Evolutionary conservation across 2,797 vertebrate species (phyloP).

Genomic region (Myotis daubentonii): DNA sequence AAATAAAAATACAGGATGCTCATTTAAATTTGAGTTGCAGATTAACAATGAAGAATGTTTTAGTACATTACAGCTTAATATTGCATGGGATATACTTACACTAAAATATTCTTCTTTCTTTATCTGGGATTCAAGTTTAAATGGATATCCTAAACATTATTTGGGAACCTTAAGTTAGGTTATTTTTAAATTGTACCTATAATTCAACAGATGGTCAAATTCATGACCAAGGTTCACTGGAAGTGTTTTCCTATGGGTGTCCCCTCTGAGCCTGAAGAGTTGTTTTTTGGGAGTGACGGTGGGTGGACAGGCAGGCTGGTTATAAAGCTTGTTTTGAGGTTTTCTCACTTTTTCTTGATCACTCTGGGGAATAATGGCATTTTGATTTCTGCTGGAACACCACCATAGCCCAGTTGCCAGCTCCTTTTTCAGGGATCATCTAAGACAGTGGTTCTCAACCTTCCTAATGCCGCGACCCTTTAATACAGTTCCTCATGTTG

Average conservation of each 20-base stretch:
- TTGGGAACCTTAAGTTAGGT: background rate
- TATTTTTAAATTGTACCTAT: constrained; percentile 37
- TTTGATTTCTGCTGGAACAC: constrained; percentile 57
- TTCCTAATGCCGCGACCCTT: too few species aligned
- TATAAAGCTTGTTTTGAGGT: constrained; percentile 74
- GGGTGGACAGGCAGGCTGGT: background rate
- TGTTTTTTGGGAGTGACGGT: constrained; percentile 31
- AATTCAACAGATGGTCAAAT: constrained; percentile 73
- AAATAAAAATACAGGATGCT: background rate
- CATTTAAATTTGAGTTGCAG: constrained; percentile 44
- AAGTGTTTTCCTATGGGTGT: constrained; percentile 68
- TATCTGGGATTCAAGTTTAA: constrained; percentile 43
- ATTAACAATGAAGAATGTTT: constrained; percentile 8
- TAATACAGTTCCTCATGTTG: too few species aligned
- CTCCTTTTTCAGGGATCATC: constrained; percentile 76
- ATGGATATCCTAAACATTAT: background rate
- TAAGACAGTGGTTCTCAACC: constrained; percentile 55
- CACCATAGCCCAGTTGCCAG: background rate
- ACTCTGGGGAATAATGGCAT: constrained; percentile 70
- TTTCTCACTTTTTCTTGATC: constrained; percentile 63
- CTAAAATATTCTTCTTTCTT: constrained; percentile 2
- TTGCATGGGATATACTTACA: background rate
- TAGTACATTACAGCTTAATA: background rate
- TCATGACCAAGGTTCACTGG: constrained; percentile 47
- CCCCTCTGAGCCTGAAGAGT: constrained; percentile 63